Conservation (phyloP, 2,113 vertebrate species). For the Phoenicopterus ruber region DNA sequence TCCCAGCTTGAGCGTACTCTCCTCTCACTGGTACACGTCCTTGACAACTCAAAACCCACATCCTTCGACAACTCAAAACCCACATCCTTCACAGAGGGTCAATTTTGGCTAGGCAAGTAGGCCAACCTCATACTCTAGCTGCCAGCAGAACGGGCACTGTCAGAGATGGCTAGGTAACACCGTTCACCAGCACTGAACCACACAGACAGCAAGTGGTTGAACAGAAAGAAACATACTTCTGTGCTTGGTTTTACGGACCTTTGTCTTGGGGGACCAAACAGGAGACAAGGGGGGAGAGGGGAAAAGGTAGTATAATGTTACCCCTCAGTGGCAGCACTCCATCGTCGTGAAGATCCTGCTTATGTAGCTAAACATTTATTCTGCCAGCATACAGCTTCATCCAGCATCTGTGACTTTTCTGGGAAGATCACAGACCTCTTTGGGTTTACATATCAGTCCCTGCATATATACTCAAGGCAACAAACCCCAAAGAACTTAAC, state of each 20-base stretch:
- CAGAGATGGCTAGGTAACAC: background rate
- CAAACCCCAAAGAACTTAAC: background rate
- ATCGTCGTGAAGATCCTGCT: background rate
- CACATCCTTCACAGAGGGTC: background rate
- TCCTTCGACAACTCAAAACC: too few species aligned
- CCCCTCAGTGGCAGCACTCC: background rate
- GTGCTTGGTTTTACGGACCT: background rate
- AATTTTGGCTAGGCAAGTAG: background rate
- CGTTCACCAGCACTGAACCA: background rate
- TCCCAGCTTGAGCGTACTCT: background rate
- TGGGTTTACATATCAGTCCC: background rate
- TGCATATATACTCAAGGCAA: background rate
- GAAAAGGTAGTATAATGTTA: background rate
- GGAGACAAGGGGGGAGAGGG: background rate
- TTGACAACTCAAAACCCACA: background rate
- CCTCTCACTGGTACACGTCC: background rate
- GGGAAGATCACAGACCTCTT: background rate
- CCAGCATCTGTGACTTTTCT: background rate
- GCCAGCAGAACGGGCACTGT: background rate
- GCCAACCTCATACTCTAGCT: background rate
- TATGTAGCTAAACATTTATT: background rate
- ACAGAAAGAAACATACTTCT: background rate
- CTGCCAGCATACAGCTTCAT: background rate
- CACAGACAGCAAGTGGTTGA: background rate
- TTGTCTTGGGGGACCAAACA: background rate